Evolutionary conservation across 2,797 vertebrate species (phyloP), one percentile per base, ranked within the genome.

Genomic region (Sebastes taczanowskii): DNA sequence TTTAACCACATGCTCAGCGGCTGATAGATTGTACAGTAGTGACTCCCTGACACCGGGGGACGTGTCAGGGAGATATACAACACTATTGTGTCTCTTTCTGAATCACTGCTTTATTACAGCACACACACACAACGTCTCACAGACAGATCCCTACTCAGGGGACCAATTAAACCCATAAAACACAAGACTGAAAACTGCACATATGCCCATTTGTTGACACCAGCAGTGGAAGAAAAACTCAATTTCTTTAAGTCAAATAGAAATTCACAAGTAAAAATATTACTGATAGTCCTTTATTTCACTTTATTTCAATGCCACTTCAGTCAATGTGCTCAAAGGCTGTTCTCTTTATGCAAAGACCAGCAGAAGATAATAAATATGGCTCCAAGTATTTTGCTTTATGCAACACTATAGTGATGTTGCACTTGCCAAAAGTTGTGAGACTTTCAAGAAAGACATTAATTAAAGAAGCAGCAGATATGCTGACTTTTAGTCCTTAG

Each of bases 131-230:
- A 62, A 11, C 11, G 32, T 42, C 61, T 56, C 29, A 65, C 27
- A 81, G 7, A 80, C 25, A 55, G 79, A 65, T 2, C 18, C 67
- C 9, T 77, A 46, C 85, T 42, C 84, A 23, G 29, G 82, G 80
- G 80, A 81, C 78, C 84, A 87, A 88, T 88, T 87, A 87, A 84
- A 82, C 42, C 34, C 25, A 63, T 86, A 66, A 81, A 81, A 73
- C 64, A 55, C 30, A n/a, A 61, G 59, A 11, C 62, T 70, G 75
- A 66, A 70, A 73, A 81, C 58, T 74, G 79, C 64, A 68, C 82
- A 85, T 65, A 25, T 63, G 68, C 29, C 56, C 60, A 25, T 79
- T 79, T 81, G 68, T 61, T 71, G 70, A 56, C 49, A 65, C n/a
- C 23, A 34, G 56, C 35, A 27, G 29, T 8, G 29, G 46, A 38